Base-by-base conservation (phyloP, 2,797 vertebrate species). In the Cephalopachus bancanus region DNA sequence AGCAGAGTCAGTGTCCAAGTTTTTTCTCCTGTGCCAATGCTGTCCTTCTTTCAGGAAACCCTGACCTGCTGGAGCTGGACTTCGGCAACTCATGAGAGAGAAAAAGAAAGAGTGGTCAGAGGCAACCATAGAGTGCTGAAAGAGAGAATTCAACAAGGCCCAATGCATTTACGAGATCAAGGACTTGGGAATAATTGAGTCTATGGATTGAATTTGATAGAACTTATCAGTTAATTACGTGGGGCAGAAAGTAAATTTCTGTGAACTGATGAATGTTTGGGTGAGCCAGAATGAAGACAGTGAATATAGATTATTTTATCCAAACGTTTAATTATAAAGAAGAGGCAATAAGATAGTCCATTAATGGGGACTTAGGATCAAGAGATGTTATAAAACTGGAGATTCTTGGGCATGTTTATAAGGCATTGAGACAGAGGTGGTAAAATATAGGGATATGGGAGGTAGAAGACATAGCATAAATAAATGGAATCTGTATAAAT, bases 191-290 rank as follows among this genome's bases (percentile, higher is more conserved):
- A 71, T 30, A 86, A n/a, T 33, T 51, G 11, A 71, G 69, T 76
- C 22, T 59, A 37, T 8, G 78, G 44, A 91, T 86, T 94, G 26
- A 79, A 17, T 67, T 91, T 79, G 53, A 62, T 12, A 91, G 51
- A 79, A 72, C 10, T 5, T 85, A 65, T 9, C 37, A 79, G 62
- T 72, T 84, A 60, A 87, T 53, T 83, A 65, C n/a, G 30, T 90
- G 53, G 4, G 14, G 28, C 3, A 93, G 33, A 93, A 87, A 72
- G 53, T 89, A 89, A 87, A 92, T 72, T 85, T 83, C 79, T 93
- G 60, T 84, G 49, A 60, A n/a, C 51, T 78, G 59, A 80, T 26
- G 57, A 72, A 22, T 76, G 33, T 88, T 1, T 83, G 55, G 28
- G 60, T 62, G 15, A 78, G 7, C 7, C 55, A 97, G 28, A 87